Percentiles rank a stretch among this genome's conserved stretches.
Evolutionary conservation across 1,140 invertebrate genomes (phyloP).

Genomic region (Platorchestia sp.): DNA sequence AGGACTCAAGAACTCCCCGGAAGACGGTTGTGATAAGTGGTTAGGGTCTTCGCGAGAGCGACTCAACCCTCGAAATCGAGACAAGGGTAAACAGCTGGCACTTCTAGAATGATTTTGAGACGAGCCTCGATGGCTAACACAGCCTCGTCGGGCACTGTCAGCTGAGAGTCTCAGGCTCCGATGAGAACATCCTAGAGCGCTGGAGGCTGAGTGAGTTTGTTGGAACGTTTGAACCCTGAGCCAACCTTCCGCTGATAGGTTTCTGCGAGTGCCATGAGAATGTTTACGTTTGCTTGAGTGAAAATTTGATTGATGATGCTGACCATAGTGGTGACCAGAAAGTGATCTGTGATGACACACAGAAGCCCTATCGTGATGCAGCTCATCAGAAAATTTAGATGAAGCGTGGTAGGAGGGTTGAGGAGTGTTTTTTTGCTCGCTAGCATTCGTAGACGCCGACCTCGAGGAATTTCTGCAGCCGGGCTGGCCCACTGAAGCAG

Average conservation of each 20-base stretch:
- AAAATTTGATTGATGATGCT: not conserved
- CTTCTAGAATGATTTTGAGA: conserved; percentile 44
- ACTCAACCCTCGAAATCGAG: not conserved
- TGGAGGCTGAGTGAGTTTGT: conserved; percentile 56
- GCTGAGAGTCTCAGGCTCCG: conserved; percentile 50
- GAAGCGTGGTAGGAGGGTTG: not conserved
- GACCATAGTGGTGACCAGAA: not conserved
- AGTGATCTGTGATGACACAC: not conserved
- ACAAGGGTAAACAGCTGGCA: conserved; percentile 49
- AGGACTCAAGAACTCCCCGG: conserved; percentile 45
- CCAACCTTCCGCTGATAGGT: conserved; percentile 55
- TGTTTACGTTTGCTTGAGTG: conserved; percentile 11
- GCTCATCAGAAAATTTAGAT: not conserved
- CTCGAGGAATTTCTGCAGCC: not conserved
- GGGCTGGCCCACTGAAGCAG: not conserved
- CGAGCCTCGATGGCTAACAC: not conserved
- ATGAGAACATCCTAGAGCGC: conserved; percentile 33
- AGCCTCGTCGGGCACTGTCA: conserved; percentile 1
- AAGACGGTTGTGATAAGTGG: conserved; percentile 41
- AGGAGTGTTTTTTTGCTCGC: too few species aligned
- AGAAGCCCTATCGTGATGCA: not conserved
- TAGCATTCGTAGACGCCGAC: not conserved
- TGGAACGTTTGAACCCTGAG: conserved; percentile 50
- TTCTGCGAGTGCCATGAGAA: not conserved
- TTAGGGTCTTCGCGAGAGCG: conserved; percentile 53